These are phyloP conservation scores for Saccopteryx bilineata DNA, from an alignment of 2,113 vertebrate species.

Conservation along the genomic window DNA sequence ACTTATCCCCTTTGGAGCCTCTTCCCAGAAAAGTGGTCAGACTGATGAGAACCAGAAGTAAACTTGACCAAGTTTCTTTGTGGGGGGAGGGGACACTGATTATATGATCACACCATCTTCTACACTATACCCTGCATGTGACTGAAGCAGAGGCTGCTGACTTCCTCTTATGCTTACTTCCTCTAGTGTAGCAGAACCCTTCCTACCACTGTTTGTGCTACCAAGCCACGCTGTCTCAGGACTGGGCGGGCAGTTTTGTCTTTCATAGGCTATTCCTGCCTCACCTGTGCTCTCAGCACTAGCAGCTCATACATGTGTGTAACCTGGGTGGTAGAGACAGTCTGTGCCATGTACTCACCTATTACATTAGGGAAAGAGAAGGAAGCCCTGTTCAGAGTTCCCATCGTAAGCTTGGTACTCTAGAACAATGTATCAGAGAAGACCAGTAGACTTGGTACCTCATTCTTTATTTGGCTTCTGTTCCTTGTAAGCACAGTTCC, in stretches of 20 bases:
- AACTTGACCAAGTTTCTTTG: background rate
- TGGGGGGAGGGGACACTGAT: fast-evolving
- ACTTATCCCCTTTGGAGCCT: background rate
- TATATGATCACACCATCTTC: background rate
- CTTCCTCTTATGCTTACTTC: background rate
- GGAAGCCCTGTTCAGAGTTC: background rate
- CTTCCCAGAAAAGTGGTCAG: background rate
- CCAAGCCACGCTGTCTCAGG: background rate
- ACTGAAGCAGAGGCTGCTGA: background rate
- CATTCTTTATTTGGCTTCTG: background rate
- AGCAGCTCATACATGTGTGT: background rate
- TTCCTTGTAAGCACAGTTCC: background rate
- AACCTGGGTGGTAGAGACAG: background rate
- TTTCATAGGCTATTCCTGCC: background rate
- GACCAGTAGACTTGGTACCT: background rate
- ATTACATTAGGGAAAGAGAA: background rate
- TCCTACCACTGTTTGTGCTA: background rate
- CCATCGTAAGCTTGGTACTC: background rate
- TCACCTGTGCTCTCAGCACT: background rate
- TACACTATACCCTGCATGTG: too few relatives aligned
- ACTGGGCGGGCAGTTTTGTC: background rate
- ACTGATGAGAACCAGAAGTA: background rate
- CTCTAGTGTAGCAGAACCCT: background rate
- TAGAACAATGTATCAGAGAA: background rate
- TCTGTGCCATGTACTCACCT: background rate